A percentile compares a stretch with the other conserved stretches of the same genome.
These are phyloP conservation scores for Umimayanthus chanpuru DNA, from an alignment of 92 coral and sea anemone species.

Conservation along the genomic window DNA sequence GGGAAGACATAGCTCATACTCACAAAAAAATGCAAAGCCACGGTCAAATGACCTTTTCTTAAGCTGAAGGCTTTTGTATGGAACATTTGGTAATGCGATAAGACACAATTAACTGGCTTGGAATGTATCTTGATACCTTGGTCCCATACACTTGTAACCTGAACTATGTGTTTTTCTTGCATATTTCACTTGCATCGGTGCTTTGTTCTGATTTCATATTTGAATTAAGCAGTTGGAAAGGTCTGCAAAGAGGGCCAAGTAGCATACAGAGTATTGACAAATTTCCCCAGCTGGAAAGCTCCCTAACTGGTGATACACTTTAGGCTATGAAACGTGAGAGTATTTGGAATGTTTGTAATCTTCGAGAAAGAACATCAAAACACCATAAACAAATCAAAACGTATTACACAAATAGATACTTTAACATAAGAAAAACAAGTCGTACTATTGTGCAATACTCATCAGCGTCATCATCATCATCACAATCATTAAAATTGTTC, in stretches of 20 bases:
- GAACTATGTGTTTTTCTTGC: neutral
- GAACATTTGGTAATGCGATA: neutral
- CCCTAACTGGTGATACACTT: no score
- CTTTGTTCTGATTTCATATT: neutral
- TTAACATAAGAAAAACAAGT: no score
- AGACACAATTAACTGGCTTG: neutral
- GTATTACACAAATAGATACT: no score
- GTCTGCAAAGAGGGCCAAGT: neutral
- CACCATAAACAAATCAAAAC: no score
- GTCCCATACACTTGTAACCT: neutral
- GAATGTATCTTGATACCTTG: neutral
- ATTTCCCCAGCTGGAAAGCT: no score
- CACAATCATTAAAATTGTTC: neutral
- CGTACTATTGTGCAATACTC: no score
- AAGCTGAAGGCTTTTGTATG: neutral
- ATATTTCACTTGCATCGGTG: neutral
- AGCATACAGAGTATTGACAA: neutral
- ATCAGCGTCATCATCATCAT: no score
- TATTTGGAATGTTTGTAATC: no score
- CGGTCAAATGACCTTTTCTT: neutral
- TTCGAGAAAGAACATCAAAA: no score
- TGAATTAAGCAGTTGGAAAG: neutral
- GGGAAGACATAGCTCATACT: neutral
- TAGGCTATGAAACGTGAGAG: no score
- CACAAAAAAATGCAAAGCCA: neutral